A percentile compares a stretch with the other conserved stretches of the same genome.
Conservation (phyloP, 1,140 invertebrate species). For the Lepidotrigona ventralis region DNA sequence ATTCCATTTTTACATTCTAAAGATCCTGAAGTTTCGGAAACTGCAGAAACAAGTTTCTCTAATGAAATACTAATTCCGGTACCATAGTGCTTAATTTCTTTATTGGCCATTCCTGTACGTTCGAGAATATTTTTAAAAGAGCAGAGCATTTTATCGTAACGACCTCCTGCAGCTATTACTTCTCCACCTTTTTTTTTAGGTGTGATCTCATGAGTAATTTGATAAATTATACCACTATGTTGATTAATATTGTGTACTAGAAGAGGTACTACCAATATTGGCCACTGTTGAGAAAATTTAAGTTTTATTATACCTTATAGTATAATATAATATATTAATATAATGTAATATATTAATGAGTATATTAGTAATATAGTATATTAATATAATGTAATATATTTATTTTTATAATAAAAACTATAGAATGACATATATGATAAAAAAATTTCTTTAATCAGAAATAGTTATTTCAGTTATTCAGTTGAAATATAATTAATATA, state of each 20-base stretch:
- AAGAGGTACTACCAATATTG: constrained; percentile 83
- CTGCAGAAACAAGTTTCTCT: constrained; percentile 84
- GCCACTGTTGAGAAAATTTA: constrained; percentile 78
- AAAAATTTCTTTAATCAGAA: background rate
- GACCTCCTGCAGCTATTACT: constrained; percentile 85
- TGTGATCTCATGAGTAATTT: constrained; percentile 84
- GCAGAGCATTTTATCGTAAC: constrained; percentile 74
- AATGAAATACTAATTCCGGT: constrained; percentile 89
- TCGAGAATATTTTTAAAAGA: constrained; percentile 75
- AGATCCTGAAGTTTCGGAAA: constrained; percentile 78
- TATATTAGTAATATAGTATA: too few relatives aligned
- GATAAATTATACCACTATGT: constrained; percentile 87
- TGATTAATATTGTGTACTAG: constrained; percentile 84
- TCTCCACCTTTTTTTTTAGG: constrained; percentile 82
- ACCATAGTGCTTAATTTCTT: constrained; percentile 81
- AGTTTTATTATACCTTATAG: constrained; percentile 2
- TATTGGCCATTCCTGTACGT: constrained; percentile 69
- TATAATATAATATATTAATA: background rate
- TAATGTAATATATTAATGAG: background rate
- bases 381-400: background rate
- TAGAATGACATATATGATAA: background rate
- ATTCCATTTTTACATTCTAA: constrained; percentile 73
- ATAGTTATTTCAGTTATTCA: background rate
- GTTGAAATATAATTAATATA: background rate
- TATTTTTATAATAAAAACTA: background rate